These are phyloP conservation scores for Sicus ferrugineus DNA, from an alignment of 2,888 invertebrate genomes.

Conservation along the genomic window DNA sequence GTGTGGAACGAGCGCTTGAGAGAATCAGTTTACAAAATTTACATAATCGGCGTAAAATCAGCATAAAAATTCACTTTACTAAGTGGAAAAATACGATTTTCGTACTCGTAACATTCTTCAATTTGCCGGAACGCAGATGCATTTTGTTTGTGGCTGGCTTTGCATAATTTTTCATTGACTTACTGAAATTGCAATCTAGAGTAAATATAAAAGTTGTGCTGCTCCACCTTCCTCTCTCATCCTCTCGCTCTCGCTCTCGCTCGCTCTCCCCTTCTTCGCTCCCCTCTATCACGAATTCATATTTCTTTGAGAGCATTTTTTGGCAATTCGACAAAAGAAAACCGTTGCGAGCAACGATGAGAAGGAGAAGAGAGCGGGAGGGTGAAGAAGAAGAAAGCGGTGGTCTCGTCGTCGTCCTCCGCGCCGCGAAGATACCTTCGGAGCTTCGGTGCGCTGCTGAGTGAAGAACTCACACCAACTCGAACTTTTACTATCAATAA, in stretches of 20 bases:
- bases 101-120: too few species aligned
- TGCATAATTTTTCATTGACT: background rate
- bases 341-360: background rate
- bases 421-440: too few species aligned
- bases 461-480: background rate
- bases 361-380: background rate
- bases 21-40: too few species aligned
- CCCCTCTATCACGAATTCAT: background rate
- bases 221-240: background rate
- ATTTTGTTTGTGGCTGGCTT: background rate
- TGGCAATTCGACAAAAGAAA: conserved; percentile 13
- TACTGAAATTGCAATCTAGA: background rate
- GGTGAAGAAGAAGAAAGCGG: background rate
- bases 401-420: background rate
- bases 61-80: too few species aligned
- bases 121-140: background rate
- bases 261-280: background rate
- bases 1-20: too few species aligned
- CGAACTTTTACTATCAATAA: background rate
- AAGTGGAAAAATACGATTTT: too few species aligned
- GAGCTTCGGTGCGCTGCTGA: too few species aligned
- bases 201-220: background rate
- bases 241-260: background rate
- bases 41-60: too few species aligned
- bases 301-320: conserved; percentile 10